Evolutionary conservation across 2,888 invertebrate species (phyloP), one percentile per base, ranked within the genome.

Genomic region (Sinopyrophorus schimmeli): DNA sequence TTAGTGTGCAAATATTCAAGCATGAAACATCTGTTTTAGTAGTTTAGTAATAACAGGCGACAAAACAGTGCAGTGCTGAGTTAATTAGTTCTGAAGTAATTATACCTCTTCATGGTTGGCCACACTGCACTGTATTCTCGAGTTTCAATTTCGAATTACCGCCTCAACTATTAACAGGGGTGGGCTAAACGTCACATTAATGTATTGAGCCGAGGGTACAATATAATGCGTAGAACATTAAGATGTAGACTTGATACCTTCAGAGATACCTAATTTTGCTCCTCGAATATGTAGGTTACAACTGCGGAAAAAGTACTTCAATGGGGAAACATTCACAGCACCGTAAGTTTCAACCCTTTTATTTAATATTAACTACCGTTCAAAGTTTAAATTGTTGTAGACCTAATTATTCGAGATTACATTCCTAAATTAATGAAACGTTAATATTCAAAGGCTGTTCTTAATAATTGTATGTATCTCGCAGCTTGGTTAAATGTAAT

Each of bases 31-130:
- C 55, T 55, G 57, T 53, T 57, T 55, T 49, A 52, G 56, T 46
- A 53, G 53, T 56, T 60, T 59, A 40, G 50, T 50, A 60, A 58
- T 58, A 59, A 58, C 54, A 55, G 46, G 59, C 54, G 55, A 61
- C 63, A 59, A 64, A 60, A 63, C 60, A 63, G 55, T 55, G 48
- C 57, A 58, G 59, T 59, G 61, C 54, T 55, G 61, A 65, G 62
- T 64, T 69, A 69, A 69, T 69, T 69, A 69, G 66, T 69, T 67
- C 60, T 61, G 61, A 67, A 68, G 67, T 68, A 69, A 69, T 69
- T 69, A 69, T 63, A 61, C 59, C 63, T 60, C 66, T 65, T 65
- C 63, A 66, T 58, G 65, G 66, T 64, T 60, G 63, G 62, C 64
- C 65, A 64, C 64, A 65, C 62, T 56, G 61, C 61, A 65, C 62